Evolutionary conservation across 1,140 invertebrate genomes (phyloP).

Genomic region (Drosophila carrolli): DNA sequence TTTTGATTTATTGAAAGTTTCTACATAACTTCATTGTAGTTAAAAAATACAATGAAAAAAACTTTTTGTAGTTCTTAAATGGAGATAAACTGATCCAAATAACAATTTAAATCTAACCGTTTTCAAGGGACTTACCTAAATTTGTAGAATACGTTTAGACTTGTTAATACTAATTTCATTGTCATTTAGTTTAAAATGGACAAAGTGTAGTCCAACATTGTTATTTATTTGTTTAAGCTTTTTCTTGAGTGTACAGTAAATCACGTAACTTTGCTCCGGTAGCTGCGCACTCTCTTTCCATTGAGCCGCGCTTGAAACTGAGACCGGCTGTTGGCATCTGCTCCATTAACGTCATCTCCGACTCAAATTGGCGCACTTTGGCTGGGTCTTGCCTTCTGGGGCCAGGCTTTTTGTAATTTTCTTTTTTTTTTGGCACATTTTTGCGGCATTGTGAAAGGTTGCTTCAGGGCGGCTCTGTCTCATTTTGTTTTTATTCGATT

Average conservation of each 20-base stretch:
- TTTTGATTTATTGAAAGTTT: too few species aligned
- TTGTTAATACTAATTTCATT: too few species aligned
- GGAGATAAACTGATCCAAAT: too few species aligned
- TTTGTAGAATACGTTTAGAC: too few species aligned
- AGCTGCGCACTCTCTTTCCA: conserved; percentile 35
- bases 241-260: conserved; percentile 14
- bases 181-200: too few species aligned
- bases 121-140: too few species aligned
- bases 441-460: conserved; percentile 68
- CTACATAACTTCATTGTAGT: too few species aligned
- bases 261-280: conserved; percentile 63
- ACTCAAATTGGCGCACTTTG: conserved; percentile 66
- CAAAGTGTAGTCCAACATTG: too few species aligned
- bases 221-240: neutral
- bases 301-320: conserved; percentile 12
- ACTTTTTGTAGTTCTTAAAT: too few species aligned
- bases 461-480: conserved; percentile 18
- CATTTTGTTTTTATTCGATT: conserved; percentile 3
- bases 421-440: conserved; percentile 56
- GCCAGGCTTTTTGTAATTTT: conserved; percentile 17
- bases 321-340: conserved; percentile 60
- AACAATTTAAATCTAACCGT: too few species aligned
- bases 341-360: conserved; percentile 62
- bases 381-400: conserved; percentile 23
- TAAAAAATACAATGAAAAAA: too few species aligned